Base-by-base conservation (phyloP, 1,140 invertebrate genomes). In the Pseudomyrmex dendroicus region DNA sequence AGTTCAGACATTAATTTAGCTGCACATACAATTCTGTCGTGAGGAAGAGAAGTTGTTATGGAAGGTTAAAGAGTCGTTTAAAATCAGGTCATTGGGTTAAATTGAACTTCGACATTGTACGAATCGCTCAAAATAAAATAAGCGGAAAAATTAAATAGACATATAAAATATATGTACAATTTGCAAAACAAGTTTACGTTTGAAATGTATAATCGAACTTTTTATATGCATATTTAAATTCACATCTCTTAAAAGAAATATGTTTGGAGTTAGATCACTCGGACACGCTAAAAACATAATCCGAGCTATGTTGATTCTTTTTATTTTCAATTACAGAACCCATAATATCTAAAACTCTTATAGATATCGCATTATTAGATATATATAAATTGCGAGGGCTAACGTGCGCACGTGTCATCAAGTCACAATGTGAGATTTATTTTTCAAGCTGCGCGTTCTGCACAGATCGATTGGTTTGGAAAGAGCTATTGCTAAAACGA, bases 241-340 rank as follows among this genome's bases (percentile, higher is more conserved):
- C 98, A 98, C 98, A 98, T 97, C 98, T 97, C 97, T 97, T 97
- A 98, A 96, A 97, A 98, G 97, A 98, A 97, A 98, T 97, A 98
- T 98, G 98, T 98, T 98, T 98, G 97, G 98, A 98, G 98, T 90
- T 90, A 90, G 89, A 90, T 85, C 89, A 86, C 84, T 90, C 89
- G 86, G 84, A 84, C 86, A 90, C 86, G 89, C 86, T 90, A 90
- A 35, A 35, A 35, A 35, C 5, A 35, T 35, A 35, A 7, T 35
- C 35, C 4, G 35, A 35, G 0, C 0, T 35, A 35, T 35, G 35
- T 52, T 52, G 50, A 12, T 52, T 52, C 1, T 2, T 13, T 52
- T 52, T 52, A 12, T 52, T 52, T 52, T 0, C 22, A 73, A 2
- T 62, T 57, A 73, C 48, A 13, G 1, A 72, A 46, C 9, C 0